phyloP scores from a whole-genome alignment of 2,797 vertebrate genomes.

The Alosa sapidissima region DNA sequence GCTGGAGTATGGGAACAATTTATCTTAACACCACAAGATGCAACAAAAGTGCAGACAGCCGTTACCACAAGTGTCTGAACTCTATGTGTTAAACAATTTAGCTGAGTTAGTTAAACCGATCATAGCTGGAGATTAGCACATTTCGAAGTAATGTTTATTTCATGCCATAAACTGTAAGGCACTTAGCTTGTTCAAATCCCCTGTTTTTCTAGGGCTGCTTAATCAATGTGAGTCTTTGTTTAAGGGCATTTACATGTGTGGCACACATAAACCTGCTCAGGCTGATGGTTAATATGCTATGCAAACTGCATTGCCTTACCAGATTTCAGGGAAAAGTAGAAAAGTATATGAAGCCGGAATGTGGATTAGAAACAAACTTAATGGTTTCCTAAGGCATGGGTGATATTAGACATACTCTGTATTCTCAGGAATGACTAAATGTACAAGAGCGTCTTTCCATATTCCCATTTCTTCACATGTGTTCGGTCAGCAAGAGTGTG shows the following conservation, averaged over 20 bases:
- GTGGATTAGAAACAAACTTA: not conserved
- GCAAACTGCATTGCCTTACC: not conserved
- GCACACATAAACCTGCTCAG: not conserved
- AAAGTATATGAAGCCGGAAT: not conserved
- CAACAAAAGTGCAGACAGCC: not conserved
- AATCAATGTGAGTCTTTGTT: not conserved
- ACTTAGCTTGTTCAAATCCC: conserved; percentile 38
- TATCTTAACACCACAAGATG: not conserved
- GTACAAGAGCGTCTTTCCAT: not conserved
- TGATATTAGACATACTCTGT: not conserved
- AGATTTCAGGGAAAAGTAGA: not conserved
- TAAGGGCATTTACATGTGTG: not conserved
- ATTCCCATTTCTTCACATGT: not conserved
- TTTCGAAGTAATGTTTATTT: conserved; percentile 23
- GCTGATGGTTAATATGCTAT: not conserved
- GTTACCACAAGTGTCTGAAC: not conserved
- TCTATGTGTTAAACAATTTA: not conserved
- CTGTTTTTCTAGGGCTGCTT: conserved; percentile 36
- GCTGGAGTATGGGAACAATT: not conserved
- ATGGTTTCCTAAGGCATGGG: not conserved
- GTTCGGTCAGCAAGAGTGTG: not conserved
- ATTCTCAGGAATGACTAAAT: not conserved
- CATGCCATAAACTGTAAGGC: conserved; percentile 17
- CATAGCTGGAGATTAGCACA: conserved; percentile 29
- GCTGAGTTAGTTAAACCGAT: conserved; percentile 29